phyloP scores from a whole-genome alignment of 2,113 vertebrate species.

The Eleginops maclovinus region DNA sequence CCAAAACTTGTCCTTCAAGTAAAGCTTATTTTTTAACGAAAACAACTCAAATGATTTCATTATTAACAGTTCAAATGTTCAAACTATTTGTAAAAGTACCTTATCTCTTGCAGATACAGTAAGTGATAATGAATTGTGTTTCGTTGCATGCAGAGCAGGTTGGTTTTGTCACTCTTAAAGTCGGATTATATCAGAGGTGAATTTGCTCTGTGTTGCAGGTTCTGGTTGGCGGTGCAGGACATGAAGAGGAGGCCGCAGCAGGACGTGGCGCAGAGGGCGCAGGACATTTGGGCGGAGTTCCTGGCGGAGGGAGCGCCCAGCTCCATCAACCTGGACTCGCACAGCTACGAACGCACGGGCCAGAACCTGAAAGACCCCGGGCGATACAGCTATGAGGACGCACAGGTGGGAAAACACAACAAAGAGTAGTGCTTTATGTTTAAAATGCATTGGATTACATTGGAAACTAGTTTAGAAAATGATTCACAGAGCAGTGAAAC shows the following conservation, averaged over 20 bases:
- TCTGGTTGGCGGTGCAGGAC: slow-evolving; percentile 96
- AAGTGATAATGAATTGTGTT: no score
- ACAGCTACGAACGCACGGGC: slow-evolving; percentile 96
- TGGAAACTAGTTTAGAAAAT: neutral
- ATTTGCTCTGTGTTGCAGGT: slow-evolving; percentile 77
- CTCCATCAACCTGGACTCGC: slow-evolving; percentile 96
- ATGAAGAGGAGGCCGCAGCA: slow-evolving; percentile 93
- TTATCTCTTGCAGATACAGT: neutral
- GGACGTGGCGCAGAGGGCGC: slow-evolving; percentile 89
- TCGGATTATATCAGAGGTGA: neutral
- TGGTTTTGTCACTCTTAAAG: neutral
- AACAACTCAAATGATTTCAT: neutral
- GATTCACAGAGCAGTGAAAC: neutral
- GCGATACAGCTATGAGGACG: slow-evolving; percentile 95
- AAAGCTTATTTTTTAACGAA: neutral
- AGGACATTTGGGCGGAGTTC: slow-evolving; percentile 97
- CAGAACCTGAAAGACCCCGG: slow-evolving; percentile 96
- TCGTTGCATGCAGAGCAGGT: neutral
- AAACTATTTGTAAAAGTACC: neutral
- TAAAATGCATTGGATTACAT: neutral
- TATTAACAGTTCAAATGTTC: no score
- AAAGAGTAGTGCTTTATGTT: neutral
- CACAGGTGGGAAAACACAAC: slow-evolving; percentile 84
- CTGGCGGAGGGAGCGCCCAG: slow-evolving; percentile 96
- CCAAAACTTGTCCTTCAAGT: neutral